Percentiles rank a stretch among this genome's conserved stretches.
These are phyloP conservation scores for Echinarachnius parma DNA, from an alignment of 53 echinoderm and acorn worm genomes.

Conservation along the genomic window DNA sequence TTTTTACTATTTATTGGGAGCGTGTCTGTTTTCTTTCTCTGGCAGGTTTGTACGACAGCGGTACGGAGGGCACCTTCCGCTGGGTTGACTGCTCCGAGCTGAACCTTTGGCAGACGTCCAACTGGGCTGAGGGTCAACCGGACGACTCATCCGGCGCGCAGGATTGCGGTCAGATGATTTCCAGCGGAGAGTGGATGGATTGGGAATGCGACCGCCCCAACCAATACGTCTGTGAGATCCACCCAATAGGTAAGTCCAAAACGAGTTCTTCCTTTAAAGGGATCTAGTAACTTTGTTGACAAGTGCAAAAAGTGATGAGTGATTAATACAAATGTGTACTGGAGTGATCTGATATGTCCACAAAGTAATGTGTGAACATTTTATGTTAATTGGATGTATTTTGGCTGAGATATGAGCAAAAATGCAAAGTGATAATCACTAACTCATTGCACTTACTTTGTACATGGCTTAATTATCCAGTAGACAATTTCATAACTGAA, in stretches of 20 bases:
- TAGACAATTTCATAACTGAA: no score
- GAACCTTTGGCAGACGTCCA: conserved; percentile 44
- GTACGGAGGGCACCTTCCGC: conserved; percentile 47
- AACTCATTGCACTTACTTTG: no score
- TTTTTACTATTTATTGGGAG: neutral
- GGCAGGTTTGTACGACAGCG: conserved; percentile 64
- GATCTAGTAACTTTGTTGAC: no score
- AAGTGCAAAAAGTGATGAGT: no score
- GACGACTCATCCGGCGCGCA: conserved; percentile 50
- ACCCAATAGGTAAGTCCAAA: conserved; percentile 54
- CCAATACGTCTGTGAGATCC: conserved; percentile 65
- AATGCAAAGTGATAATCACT: no score
- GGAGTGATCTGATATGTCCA: no score
- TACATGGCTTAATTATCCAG: no score
- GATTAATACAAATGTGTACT: no score
- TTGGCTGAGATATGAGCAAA: no score
- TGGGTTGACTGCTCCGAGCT: conserved; percentile 68
- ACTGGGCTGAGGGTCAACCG: conserved; percentile 69
- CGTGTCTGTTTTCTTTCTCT: neutral
- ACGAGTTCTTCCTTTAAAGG: no score
- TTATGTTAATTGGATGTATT: no score
- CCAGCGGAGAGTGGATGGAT: conserved; percentile 53
- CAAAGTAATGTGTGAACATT: no score
- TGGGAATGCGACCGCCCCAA: conserved; percentile 44
- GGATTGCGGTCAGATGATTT: conserved; percentile 57